Base-by-base conservation (phyloP, 2,113 vertebrate species). In the Manacus vitellinus region DNA sequence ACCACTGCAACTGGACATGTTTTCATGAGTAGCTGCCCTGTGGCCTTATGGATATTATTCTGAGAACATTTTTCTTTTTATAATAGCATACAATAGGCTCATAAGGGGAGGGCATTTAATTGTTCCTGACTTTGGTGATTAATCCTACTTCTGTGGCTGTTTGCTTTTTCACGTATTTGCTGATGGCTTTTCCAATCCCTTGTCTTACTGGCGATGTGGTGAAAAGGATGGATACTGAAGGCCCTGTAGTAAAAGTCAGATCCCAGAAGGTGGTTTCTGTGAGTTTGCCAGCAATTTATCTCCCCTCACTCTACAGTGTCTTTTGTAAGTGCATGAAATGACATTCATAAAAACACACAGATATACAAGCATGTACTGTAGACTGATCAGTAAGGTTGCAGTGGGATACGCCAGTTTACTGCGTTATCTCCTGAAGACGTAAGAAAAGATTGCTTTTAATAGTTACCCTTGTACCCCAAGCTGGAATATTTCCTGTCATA, bases 301-400 rank as follows among this genome's bases (percentile, higher is more conserved):
- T 17, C 28, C 22, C 24, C 24, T 35, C 49, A 6, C 5, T 39
- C 33, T 62, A 71, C 22, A 4, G 5, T 4, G n/a, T 72, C n/a
- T 46, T 58, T 30, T 59, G 3, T 44, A 70, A 56, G 28, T 39
- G 41, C 11, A 9, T 41, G 27, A 81, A 66, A 58, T 31, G 16
- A 30, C 28, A 25, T 30, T 63, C 9, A 5, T 31, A 54, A 44
- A 33, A 35, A 35, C 37, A 43, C 6, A n/a, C 15, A 33, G 0
- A 1, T 15, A 13, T 8, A 20, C 4, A 8, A 1, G 6, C 27
- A 5, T 4, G 1, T 37, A 12, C 18, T 1, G 8, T 13, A n/a
- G 24, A 12, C 1, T 47, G 31, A 52, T 65, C 20, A 4, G 10
- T 39, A 35, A 18, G 31, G 41, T 25, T 62, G 35, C 58, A 83